These are phyloP conservation scores for Gobius niger DNA, from an alignment of 2,113 vertebrate genomes.

Conservation along the genomic window DNA sequence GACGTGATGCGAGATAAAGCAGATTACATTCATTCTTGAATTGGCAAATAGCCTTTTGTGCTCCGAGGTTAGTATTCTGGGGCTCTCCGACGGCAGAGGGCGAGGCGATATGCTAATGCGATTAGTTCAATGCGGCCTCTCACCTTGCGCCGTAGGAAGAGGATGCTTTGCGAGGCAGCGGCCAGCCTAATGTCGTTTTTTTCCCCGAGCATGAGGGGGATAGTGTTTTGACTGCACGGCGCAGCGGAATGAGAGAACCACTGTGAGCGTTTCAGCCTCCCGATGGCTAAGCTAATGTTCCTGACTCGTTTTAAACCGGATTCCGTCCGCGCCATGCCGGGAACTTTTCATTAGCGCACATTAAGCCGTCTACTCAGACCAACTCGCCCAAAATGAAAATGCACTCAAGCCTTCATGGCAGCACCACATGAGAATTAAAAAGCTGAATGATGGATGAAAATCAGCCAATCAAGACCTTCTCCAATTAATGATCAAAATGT, in stretches of 20 bases:
- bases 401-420: background rate
- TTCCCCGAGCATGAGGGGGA: conserved; percentile 32
- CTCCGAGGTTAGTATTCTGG: conserved; percentile 56
- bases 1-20: conserved; percentile 37
- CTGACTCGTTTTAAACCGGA: background rate
- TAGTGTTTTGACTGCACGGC: conserved; percentile 1
- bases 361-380: conserved; percentile 10
- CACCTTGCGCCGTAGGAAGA: conserved; percentile 46
- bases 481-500: background rate
- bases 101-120: conserved; percentile 59
- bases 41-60: conserved; percentile 58
- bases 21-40: conserved; percentile 57
- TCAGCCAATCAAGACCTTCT: background rate
- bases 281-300: conserved; percentile 12
- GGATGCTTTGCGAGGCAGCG: conserved; percentile 34
- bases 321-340: background rate
- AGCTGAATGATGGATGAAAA: background rate
- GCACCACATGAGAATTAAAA: background rate
- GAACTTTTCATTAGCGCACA: conserved; percentile 5
- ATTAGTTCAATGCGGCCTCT: conserved; percentile 39
- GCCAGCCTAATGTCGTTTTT: conserved; percentile 26
- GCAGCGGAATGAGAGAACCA: background rate
- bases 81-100: conserved; percentile 24
- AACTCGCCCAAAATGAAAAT: background rate
- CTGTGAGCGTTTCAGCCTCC: conserved; percentile 5